Base-by-base conservation (phyloP, 1,140 invertebrate species). In the Drosophila erecta region DNA sequence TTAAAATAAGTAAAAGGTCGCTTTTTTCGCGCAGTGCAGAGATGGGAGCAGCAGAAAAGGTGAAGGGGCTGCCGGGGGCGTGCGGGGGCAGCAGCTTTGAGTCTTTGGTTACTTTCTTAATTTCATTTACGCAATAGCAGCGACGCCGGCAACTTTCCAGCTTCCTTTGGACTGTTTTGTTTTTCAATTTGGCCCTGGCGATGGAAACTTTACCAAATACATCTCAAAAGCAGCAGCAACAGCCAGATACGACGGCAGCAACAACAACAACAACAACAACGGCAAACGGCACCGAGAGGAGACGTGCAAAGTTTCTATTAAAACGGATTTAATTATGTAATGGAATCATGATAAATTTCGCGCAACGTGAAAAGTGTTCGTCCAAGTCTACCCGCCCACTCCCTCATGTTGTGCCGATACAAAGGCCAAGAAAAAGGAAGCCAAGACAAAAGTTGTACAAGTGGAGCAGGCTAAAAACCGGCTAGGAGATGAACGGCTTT, bases 251-350 rank as follows among this genome's bases (percentile, higher is more conserved):
- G 65, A 54, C 53, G 56, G 53, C 43, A 76, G 1, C 53, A 64
- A 38, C 50, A 55, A n/a, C 78, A 59, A n/a, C 53, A 64, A 38
- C 50, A 55, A n/a, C 78, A 59, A n/a, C 44, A 50, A 27, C 81
- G 77, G 65, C 72, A 85, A 77, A 59, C 37, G 50, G 20, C 44
- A 83, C 46, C 8, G 49, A 12, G 40, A 46, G 38, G 49, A 89
- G 83, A 89, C 76, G 84, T 70, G 79, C 76, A 87, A 87, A 87
- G 84, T 87, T 87, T 87, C 84, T 87, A 87, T 87, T 87, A 87
- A 90, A 90, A 90, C 87, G 76, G 83, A 90, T 90, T 90, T 90
- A 90, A 90, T 90, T 90, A 90, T 83, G 86, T 90, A 90, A 90
- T 90, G 79, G 83, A 90, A 90, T 90, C 79, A 90, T 91, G 79